These are phyloP conservation scores for Fratercula arctica DNA, from an alignment of 2,797 vertebrate genomes.

Conservation along the genomic window DNA sequence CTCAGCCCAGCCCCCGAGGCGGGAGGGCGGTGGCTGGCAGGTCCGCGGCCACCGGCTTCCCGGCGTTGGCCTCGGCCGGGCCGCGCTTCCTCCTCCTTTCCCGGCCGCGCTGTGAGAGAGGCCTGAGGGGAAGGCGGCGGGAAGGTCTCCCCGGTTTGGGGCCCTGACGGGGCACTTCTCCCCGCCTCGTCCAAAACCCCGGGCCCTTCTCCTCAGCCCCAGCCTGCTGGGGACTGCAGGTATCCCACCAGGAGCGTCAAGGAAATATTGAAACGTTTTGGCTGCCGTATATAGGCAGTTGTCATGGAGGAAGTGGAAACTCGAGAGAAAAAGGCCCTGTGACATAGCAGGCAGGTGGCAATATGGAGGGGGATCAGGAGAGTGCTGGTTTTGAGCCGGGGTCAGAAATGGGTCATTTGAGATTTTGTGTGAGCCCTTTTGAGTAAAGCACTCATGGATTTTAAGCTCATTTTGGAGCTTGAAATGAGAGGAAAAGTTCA, in stretches of 20 bases:
- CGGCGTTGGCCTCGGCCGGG: rapidly evolving
- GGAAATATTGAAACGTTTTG: neutral
- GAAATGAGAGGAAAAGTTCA: neutral
- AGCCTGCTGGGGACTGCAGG: neutral
- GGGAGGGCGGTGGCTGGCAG: neutral
- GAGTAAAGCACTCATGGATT: neutral
- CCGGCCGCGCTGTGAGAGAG: rapidly evolving
- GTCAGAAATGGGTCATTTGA: neutral
- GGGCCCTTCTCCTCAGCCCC: neutral
- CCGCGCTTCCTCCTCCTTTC: rapidly evolving
- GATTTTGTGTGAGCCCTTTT: neutral
- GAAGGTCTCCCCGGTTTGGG: rapidly evolving
- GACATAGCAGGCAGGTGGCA: neutral
- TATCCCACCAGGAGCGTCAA: neutral
- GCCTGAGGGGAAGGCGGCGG: neutral
- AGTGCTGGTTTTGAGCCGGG: neutral
- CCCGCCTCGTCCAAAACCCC: rapidly evolving
- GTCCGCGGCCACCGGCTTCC: rapidly evolving
- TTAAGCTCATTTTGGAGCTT: neutral
- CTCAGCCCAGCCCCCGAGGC: neutral
- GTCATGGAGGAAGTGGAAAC: neutral
- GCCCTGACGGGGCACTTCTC: too few species aligned
- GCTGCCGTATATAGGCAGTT: neutral
- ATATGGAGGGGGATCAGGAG: neutral
- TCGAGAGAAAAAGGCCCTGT: neutral